phyloP scores from a whole-genome alignment of 2,888 invertebrate species.

The Coelopa pilipes region DNA sequence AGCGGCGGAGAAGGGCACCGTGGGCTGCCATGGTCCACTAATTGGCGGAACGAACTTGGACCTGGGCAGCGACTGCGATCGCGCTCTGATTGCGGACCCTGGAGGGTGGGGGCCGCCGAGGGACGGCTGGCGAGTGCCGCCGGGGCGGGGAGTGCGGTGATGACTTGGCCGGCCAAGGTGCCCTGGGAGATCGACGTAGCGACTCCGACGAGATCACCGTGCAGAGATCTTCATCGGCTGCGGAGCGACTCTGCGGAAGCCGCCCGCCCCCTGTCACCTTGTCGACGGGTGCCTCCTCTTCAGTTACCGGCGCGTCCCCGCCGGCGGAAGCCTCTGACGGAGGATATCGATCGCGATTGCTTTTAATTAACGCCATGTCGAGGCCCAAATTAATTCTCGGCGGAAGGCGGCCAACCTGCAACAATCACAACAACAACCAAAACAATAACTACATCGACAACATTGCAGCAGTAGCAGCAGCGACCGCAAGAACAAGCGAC shows the following conservation, averaged over 20 bases:
- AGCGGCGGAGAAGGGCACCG: neutral
- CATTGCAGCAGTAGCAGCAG: neutral
- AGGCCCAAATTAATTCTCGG: slow-evolving; percentile 6
- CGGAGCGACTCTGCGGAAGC: too few relatives aligned
- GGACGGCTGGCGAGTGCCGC: too few relatives aligned
- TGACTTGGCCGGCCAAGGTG: too few relatives aligned
- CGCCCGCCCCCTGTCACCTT: too few relatives aligned
- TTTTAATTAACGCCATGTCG: slow-evolving; percentile 9
- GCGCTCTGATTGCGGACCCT: too few relatives aligned
- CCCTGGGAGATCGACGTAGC: too few relatives aligned
- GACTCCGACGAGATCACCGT: slow-evolving; percentile 2
- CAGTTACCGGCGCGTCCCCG: too few relatives aligned
- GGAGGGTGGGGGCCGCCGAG: too few relatives aligned
- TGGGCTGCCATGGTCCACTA: neutral
- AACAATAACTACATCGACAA: neutral
- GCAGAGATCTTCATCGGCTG: neutral
- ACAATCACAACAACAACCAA: neutral
- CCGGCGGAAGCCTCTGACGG: neutral
- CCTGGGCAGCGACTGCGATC: neutral
- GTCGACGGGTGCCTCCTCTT: too few relatives aligned
- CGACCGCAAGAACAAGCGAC: slow-evolving; percentile 1
- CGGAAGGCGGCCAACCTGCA: neutral
- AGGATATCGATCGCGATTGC: neutral
- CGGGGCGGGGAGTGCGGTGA: too few relatives aligned
- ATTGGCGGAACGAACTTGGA: slow-evolving; percentile 30